Conservation (phyloP, 2,113 vertebrate species). For the Sterrhoptilus dennistouni region DNA sequence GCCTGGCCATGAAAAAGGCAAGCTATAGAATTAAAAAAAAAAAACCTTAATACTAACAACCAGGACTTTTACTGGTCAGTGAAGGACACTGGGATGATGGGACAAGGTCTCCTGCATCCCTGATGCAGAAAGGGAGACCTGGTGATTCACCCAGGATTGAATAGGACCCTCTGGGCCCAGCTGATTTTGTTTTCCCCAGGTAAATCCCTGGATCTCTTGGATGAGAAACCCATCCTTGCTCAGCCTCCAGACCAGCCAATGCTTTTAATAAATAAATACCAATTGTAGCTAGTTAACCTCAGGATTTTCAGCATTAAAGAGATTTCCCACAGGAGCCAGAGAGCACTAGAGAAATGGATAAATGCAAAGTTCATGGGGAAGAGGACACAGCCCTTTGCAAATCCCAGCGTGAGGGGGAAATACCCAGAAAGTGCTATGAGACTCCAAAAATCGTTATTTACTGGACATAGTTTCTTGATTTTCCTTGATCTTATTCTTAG, state of each 20-base stretch:
- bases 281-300: background rate
- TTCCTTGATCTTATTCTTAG: background rate
- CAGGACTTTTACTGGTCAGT: background rate
- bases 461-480: background rate
- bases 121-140: background rate
- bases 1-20: conserved; percentile 7
- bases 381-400: background rate
- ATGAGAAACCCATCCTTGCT: background rate
- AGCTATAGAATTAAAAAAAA: background rate
- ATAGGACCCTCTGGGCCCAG: background rate
- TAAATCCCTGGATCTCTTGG: background rate
- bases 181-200: background rate
- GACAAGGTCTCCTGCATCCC: background rate
- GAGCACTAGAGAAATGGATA: background rate
- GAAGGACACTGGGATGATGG: background rate
- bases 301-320: conserved; percentile 3
- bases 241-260: background rate
- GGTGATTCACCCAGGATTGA: background rate
- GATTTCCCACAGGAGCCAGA: conserved; percentile 13
- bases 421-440: background rate
- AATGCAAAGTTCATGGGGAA: conserved; percentile 9
- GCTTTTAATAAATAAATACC: conserved; percentile 14
- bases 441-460: background rate
- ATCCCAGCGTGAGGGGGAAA: background rate
- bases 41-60: background rate